Conservation (phyloP, 1,140 invertebrate species). For the Rhizoglyphus robini region DNA sequence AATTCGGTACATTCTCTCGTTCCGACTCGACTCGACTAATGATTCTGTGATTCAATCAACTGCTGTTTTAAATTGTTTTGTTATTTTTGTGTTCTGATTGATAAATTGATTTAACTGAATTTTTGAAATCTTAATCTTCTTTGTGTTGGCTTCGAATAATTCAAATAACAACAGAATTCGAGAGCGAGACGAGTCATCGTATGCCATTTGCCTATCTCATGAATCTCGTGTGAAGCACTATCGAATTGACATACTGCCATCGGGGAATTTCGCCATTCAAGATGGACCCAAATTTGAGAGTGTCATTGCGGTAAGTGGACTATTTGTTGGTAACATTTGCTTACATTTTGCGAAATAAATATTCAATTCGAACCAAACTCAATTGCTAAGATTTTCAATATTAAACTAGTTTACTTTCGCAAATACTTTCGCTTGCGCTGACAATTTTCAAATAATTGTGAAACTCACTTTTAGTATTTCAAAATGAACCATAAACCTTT, state of each 20-base stretch:
- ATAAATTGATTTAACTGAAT: no score
- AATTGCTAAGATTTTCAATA: background rate
- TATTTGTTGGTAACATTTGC: background rate
- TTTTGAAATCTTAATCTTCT: no score
- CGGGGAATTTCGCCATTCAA: slow-evolving; percentile 34
- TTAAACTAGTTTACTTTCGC: background rate
- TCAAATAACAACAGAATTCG: slow-evolving; percentile 31
- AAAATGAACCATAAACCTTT: no score
- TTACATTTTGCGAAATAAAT: background rate
- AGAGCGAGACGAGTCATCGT: slow-evolving; percentile 31
- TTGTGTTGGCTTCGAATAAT: no score
- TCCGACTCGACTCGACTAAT: no score
- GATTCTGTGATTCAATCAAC: no score
- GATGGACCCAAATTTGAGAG: slow-evolving; percentile 39
- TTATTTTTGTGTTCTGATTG: no score
- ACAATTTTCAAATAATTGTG: no score
- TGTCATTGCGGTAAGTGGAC: slow-evolving; percentile 37
- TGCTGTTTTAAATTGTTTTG: no score
- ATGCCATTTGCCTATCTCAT: slow-evolving; percentile 37
- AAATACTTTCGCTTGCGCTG: background rate
- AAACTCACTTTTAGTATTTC: no score
- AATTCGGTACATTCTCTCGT: no score
- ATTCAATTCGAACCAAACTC: background rate
- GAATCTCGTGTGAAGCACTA: slow-evolving; percentile 36
- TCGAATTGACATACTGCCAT: slow-evolving; percentile 33